Conservation (phyloP, 2,113 vertebrate genomes). For the Equus przewalskii region DNA sequence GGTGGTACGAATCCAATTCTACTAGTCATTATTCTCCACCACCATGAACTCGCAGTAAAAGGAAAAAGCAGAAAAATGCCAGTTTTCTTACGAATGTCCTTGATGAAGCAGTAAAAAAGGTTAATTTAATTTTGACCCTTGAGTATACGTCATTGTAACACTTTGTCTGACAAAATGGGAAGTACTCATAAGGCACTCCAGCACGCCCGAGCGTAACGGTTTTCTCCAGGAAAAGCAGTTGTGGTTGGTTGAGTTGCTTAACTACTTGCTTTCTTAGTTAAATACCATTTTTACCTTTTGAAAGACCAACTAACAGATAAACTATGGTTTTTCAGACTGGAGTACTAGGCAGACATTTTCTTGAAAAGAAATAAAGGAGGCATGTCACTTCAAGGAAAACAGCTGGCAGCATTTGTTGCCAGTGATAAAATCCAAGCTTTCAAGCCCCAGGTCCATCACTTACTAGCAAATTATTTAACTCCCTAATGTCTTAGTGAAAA, state of each 20-base stretch:
- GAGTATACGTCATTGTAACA: not conserved
- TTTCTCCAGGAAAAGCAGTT: not conserved
- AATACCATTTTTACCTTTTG: not conserved
- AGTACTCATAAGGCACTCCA: rapidly evolving
- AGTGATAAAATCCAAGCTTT: not conserved
- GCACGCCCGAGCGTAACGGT: not conserved
- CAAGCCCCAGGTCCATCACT: not conserved
- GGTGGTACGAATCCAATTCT: too few species aligned
- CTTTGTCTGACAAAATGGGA: not conserved
- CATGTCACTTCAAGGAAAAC: not conserved
- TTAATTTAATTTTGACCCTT: not conserved
- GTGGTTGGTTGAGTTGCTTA: not conserved
- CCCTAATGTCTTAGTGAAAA: not conserved
- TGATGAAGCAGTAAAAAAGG: not conserved
- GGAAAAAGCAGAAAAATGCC: not conserved
- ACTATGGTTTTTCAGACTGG: not conserved
- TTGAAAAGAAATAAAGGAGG: conserved; percentile 31
- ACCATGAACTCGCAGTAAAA: not conserved
- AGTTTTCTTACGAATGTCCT: not conserved
- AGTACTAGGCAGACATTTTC: conserved; percentile 22
- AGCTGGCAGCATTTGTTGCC: not conserved
- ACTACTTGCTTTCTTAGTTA: not conserved
- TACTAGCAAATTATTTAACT: not conserved
- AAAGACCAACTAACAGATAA: not conserved
- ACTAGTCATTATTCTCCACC: not conserved